A percentile compares a stretch with the other conserved stretches of the same genome.
Evolutionary conservation across 2,113 vertebrate genomes (phyloP).

Genomic region (Arizona elegans): DNA sequence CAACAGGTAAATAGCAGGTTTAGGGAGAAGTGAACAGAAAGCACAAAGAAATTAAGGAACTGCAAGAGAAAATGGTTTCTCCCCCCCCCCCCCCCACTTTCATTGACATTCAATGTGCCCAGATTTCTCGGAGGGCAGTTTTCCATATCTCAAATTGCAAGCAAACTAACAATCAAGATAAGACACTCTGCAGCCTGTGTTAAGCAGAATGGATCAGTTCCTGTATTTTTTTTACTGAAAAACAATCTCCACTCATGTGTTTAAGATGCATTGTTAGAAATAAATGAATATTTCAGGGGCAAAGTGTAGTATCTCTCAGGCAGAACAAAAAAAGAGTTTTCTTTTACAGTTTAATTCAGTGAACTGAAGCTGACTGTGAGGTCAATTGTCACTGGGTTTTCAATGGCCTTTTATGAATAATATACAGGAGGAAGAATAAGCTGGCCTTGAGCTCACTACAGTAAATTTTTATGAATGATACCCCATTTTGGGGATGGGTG

Average conservation of each 20-base stretch:
- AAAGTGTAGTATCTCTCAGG: slow-evolving; percentile 25
- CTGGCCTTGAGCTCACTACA: slow-evolving; percentile 60
- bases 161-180: background rate
- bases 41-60: background rate
- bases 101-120: background rate
- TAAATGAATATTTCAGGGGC: slow-evolving; percentile 19
- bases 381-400: slow-evolving; percentile 44
- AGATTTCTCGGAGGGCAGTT: background rate
- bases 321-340: slow-evolving; percentile 33
- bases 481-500: slow-evolving; percentile 42
- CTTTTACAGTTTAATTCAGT: slow-evolving; percentile 38
- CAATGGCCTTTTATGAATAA: slow-evolving; percentile 45
- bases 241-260: background rate
- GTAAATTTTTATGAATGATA: slow-evolving; percentile 62
- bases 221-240: background rate
- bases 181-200: background rate
- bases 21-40: background rate
- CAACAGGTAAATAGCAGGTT: background rate
- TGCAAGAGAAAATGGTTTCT: background rate
- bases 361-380: slow-evolving; percentile 28
- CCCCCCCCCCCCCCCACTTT: background rate
- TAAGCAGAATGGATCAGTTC: background rate
- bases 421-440: slow-evolving; percentile 46
- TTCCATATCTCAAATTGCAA: background rate
- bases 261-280: background rate